A percentile compares a stretch with the other conserved stretches of the same genome.
phyloP scores from a whole-genome alignment of 2,113 vertebrate species.

The Chaetodon trifascialis region DNA sequence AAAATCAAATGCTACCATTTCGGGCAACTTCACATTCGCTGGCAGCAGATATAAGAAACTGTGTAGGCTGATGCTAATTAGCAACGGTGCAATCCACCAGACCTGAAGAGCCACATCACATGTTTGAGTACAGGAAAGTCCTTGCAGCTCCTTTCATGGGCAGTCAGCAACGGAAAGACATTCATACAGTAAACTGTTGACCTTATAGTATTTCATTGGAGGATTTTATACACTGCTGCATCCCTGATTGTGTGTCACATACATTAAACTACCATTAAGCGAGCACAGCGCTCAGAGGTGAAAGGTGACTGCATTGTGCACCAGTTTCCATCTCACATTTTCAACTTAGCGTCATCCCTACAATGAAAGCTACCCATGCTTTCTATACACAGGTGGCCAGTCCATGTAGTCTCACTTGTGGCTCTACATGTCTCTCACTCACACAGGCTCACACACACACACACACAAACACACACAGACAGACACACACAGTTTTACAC shows the following conservation, averaged over 20 bases:
- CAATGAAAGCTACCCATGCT: constrained; percentile 18
- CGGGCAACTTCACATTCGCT: background rate
- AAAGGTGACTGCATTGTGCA: no score
- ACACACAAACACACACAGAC: constrained; percentile 19
- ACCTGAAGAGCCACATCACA: background rate
- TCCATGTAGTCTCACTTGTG: constrained; percentile 52
- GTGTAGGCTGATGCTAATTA: constrained; percentile 21
- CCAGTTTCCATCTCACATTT: background rate
- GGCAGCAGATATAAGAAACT: constrained; percentile 1
- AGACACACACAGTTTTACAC: constrained; percentile 56
- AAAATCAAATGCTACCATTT: constrained; percentile 10
- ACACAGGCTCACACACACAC: constrained; percentile 8
- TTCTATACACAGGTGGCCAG: constrained; percentile 61
- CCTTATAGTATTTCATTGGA: background rate
- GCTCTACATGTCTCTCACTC: constrained; percentile 56
- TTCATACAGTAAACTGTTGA: background rate
- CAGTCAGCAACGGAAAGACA: background rate
- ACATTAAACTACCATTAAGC: background rate
- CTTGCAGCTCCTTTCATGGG: background rate
- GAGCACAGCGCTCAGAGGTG: background rate
- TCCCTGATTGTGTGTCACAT: background rate
- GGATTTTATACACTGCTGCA: background rate
- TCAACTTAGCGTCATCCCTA: constrained; percentile 2
- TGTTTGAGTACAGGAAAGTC: background rate
- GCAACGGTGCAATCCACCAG: constrained; percentile 8